Percentiles rank a stretch among this genome's conserved stretches.
Conservation (phyloP, 1,140 invertebrate species). For the Diploscapter pachys region DNA sequence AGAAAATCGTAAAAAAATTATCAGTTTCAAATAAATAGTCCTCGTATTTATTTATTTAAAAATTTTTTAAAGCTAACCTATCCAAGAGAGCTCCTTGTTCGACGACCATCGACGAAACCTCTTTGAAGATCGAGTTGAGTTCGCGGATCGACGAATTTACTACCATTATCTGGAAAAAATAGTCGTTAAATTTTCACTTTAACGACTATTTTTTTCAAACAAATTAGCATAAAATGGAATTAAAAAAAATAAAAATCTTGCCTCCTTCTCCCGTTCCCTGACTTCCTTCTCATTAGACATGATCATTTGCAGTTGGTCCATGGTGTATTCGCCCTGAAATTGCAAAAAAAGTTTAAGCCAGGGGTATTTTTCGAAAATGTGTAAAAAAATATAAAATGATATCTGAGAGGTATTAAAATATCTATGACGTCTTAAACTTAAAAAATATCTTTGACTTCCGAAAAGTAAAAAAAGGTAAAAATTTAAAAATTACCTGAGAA, state of each 20-base stretch:
- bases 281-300: constrained; percentile 60
- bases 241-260: constrained; percentile 38
- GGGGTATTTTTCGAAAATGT: too few relatives aligned
- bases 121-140: constrained; percentile 46
- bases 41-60: too few relatives aligned
- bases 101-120: constrained; percentile 62
- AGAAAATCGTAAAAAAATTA: too few relatives aligned
- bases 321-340: constrained; percentile 24
- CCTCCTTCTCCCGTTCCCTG: constrained; percentile 61
- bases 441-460: too few relatives aligned
- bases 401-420: too few relatives aligned
- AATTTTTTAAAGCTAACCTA: constrained; percentile 34
- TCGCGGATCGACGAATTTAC: constrained; percentile 43
- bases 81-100: constrained; percentile 64
- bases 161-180: constrained; percentile 23
- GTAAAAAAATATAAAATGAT: too few relatives aligned
- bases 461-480: too few relatives aligned
- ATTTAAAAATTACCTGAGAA: too few relatives aligned
- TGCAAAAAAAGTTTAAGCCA: too few relatives aligned
- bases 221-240: constrained; percentile 56
- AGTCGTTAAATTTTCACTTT: neutral
- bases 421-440: too few relatives aligned
- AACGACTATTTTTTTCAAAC: neutral
- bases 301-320: constrained; percentile 60
- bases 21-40: too few relatives aligned